phyloP scores from a whole-genome alignment of 2,888 invertebrate genomes.

The Nomada ruficornis region DNA sequence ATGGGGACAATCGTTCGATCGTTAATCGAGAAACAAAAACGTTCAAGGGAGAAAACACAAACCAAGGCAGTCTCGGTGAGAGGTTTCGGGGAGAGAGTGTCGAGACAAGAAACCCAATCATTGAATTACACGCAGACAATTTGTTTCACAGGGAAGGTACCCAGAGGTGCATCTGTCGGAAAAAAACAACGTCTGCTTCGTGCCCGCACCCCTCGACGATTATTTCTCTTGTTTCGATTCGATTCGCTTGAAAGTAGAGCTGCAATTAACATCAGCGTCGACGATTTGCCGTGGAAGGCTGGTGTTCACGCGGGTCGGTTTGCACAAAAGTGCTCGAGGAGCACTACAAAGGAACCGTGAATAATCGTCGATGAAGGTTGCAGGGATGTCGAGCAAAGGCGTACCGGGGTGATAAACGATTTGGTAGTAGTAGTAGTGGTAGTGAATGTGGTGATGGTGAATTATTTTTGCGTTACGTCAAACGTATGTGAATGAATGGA shows the following conservation, averaged over 20 bases:
- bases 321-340: not conserved
- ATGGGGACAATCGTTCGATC: slow-evolving; percentile 16
- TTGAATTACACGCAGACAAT: slow-evolving; percentile 63
- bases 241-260: not conserved
- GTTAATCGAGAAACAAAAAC: slow-evolving; percentile 34
- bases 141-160: slow-evolving; percentile 73
- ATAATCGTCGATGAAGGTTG: slow-evolving; percentile 57
- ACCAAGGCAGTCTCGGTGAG: slow-evolving; percentile 45
- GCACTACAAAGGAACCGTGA: not conserved
- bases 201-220: slow-evolving; percentile 66
- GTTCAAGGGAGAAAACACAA: slow-evolving; percentile 33
- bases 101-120: slow-evolving; percentile 71
- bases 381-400: slow-evolving; percentile 64
- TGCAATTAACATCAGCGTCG: too few relatives aligned
- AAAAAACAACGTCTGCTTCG: slow-evolving; percentile 69
- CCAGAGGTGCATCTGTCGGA: slow-evolving; percentile 83
- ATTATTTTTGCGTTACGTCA: slow-evolving; percentile 64
- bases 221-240: slow-evolving; percentile 33
- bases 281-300: too few relatives aligned
- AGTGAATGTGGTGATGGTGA: slow-evolving; percentile 63
- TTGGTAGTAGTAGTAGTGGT: slow-evolving; percentile 31
- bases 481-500: slow-evolving; percentile 60
- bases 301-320: too few relatives aligned
- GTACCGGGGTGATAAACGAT: slow-evolving; percentile 61
- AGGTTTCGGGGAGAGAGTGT: slow-evolving; percentile 68